Evolutionary conservation across 2,888 invertebrate genomes (phyloP), one percentile per base, ranked within the genome.

Genomic region (Aproaerema taeniolella): DNA sequence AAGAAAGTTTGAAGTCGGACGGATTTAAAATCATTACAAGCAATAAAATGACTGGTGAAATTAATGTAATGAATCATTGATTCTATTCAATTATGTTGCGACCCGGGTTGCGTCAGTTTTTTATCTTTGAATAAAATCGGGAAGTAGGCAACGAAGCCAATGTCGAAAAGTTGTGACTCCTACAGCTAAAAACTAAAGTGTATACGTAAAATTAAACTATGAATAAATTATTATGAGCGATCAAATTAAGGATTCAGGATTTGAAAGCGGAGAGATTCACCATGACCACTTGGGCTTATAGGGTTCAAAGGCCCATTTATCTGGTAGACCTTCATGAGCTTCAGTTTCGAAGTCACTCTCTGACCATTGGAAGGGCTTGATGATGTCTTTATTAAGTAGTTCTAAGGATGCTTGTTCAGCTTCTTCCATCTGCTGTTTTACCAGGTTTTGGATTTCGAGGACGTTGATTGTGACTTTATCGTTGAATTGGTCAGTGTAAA

Each of bases 281-380:
- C 90, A 91, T 38, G 86, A 82, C 90, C 91, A 91, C 43, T 71
- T 65, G 11, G 89, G 89, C 41, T 70, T 66, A 31, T 91, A 80
- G 1, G 90, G 88, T 24, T 88, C 79, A 63, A 95, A 95, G 33
- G 89, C 81, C 89, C 93, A 95, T 32, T 87, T 67, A 52, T 95
- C 93, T 0, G 95, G 94, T 7, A 94, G 91, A 2, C 93, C 93
- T 45, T 88, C 66, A 58, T 94, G 95, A 1, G 90, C 86, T 34
- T 71, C 61, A 42, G 88, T 79, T 2, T 82, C 85, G 56, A 92
- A 93, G 46, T 87, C 88, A 46, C 91, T 89, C 36, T 88, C 89
- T 37, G 92, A 91, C 95, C 95, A 95, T 58, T 90, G 89, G 72
- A 95, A 96, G 0, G 93, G 90, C 38, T 73, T 72, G 5, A 86